Base-by-base conservation (phyloP, 92 coral and sea anemone genomes). In the Bergia sp. region DNA sequence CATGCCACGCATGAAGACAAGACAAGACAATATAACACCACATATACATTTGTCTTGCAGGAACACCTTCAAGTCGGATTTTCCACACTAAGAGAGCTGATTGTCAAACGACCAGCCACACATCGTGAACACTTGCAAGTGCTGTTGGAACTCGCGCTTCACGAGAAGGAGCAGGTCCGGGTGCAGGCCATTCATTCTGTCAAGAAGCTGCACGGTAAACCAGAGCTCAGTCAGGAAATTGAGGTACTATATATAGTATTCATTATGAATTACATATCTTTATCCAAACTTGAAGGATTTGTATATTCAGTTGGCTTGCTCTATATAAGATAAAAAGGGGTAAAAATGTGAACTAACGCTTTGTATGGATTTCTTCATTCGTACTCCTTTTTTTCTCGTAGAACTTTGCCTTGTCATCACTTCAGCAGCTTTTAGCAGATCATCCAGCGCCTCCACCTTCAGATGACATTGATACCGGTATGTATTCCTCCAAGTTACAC, bases 121-220 rank as follows among this genome's bases (percentile, higher is more conserved):
- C 99, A 97, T 42, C 89, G 84, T 21, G 95, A 94, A 36, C 90
- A 91, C 88, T 91, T 97, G 36, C 94, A 95, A 79, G 88, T 96
- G n/a, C 90, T 97, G 55, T 85, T 97, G 40, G 98, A 97, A 69
- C 94, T 97, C 2, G 93, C 97, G 2, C 85, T 96, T n/a, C 93
- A 92, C 50, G 94, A 90, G 50, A 95, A 93, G 81, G 99, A 97
- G 74, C 96, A 97, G 61, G 99, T 97, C 55, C 90, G 99, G 18
- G 98, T 95, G 2, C 99, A 97, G 88, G 99, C 98, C 42, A 97
- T 97, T 42, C 99, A 97, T 83, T 93, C 99, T n/a, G 95, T 96
- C 1, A 97, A 97, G 93, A 97, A 94, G 82, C 94, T 97, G 3
- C 98, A 97, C 82, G 89, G 94, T 4, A 91, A 98, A 18, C 90